These are phyloP conservation scores for Temnothorax ravouxi DNA, from an alignment of 2,888 invertebrate species.

Conservation along the genomic window DNA sequence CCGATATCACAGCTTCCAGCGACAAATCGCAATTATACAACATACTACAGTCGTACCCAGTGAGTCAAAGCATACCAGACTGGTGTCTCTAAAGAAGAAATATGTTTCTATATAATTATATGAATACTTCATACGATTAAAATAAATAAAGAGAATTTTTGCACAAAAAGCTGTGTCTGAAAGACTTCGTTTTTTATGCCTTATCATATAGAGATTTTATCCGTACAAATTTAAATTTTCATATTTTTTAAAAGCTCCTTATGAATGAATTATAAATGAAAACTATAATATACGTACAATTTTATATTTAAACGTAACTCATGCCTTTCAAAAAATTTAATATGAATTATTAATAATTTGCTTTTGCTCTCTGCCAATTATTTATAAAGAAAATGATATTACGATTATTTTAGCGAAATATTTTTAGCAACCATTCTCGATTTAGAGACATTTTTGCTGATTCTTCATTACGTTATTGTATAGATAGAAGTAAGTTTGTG, in stretches of 20 bases:
- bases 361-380: background rate
- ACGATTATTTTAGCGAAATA: background rate
- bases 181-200: background rate
- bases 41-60: background rate
- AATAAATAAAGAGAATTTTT: slow-evolving; percentile 6
- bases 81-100: background rate
- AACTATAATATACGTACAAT: background rate
- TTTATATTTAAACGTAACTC: background rate
- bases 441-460: background rate
- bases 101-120: background rate
- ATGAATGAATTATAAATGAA: background rate
- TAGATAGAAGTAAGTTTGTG: slow-evolving; percentile 16
- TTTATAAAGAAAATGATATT: background rate
- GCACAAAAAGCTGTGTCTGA: background rate
- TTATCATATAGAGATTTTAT: background rate
- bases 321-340: background rate
- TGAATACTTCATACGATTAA: background rate
- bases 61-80: background rate
- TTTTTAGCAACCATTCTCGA: background rate
- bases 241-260: background rate
- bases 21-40: slow-evolving; percentile 7
- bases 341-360: background rate
- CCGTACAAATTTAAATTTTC: background rate
- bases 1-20: background rate
- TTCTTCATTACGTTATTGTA: background rate